Conservation (phyloP, 1,140 invertebrate species). For the Leguminivora glycinivorella region DNA sequence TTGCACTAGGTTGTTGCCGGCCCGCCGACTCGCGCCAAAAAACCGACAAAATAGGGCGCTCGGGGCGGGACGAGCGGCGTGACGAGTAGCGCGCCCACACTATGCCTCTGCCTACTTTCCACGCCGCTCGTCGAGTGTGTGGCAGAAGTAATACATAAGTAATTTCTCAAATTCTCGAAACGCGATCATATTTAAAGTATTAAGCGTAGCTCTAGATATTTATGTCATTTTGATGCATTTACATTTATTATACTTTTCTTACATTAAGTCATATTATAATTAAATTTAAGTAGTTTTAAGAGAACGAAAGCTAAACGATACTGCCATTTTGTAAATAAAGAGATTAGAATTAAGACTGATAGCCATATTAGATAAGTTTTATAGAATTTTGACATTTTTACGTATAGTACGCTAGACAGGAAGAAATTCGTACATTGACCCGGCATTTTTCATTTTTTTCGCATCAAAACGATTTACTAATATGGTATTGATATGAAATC, state of each 20-base stretch:
- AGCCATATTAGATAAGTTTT: conserved; percentile 31
- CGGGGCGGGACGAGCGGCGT: no score
- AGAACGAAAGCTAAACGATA: conserved; percentile 59
- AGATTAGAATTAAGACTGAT: conserved; percentile 46
- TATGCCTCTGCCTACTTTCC: no score
- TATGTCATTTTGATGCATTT: conserved; percentile 51
- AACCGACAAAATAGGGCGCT: no score
- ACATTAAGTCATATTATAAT: not conserved
- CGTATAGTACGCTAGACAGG: not conserved
- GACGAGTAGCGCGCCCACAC: no score
- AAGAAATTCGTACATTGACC: no score
- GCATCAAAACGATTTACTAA: no score
- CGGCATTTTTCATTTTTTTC: no score
- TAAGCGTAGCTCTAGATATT: conserved; percentile 27
- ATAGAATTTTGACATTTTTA: not conserved
- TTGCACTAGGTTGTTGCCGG: no score
- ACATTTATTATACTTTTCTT: conserved; percentile 36
- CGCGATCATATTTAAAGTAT: conserved; percentile 22
- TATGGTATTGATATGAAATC: no score
- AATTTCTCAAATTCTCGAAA: not conserved
- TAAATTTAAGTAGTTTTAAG: conserved; percentile 32
- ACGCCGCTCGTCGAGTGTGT: no score
- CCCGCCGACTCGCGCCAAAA: no score
- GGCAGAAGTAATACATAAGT: not conserved
- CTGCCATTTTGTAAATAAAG: conserved; percentile 63